These are phyloP conservation scores for Cephus sareptanus DNA, from an alignment of 2,888 invertebrate genomes.

Conservation along the genomic window DNA sequence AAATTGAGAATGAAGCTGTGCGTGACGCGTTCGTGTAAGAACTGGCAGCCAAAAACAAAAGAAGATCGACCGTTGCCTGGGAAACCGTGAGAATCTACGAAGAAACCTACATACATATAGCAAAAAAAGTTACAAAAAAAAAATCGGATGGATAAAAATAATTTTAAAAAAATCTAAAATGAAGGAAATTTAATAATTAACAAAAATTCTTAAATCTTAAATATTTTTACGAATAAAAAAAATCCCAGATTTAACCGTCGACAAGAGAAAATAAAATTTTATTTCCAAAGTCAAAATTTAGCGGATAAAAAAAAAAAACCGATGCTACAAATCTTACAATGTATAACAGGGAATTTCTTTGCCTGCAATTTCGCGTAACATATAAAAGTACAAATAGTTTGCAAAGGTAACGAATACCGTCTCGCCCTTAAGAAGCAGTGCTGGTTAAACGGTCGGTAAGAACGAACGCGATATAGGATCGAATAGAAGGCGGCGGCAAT, in stretches of 20 bases:
- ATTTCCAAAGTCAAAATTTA: not conserved
- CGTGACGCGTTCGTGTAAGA: not conserved
- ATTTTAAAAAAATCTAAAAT: not conserved
- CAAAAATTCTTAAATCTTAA: not conserved
- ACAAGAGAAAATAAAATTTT: too few species aligned
- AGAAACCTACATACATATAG: too few species aligned
- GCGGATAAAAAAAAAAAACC: not conserved
- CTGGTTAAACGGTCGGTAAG: not conserved
- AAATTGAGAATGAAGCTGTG: not conserved
- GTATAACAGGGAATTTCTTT: not conserved
- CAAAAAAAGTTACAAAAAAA: not conserved
- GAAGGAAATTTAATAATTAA: not conserved
- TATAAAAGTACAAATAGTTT: not conserved
- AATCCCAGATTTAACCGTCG: not conserved
- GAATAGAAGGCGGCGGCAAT: conserved; percentile 2
- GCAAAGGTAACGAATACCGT: not conserved
- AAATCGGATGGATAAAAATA: not conserved
- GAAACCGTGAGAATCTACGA: not conserved
- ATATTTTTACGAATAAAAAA: not conserved
- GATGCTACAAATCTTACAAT: not conserved
- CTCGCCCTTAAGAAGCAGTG: not conserved
- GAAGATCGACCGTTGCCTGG: not conserved
- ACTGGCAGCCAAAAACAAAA: not conserved
- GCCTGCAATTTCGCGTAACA: not conserved
- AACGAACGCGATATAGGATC: not conserved